These are phyloP conservation scores for Cephus runcator DNA, from an alignment of 2,888 invertebrate species.

Conservation along the genomic window DNA sequence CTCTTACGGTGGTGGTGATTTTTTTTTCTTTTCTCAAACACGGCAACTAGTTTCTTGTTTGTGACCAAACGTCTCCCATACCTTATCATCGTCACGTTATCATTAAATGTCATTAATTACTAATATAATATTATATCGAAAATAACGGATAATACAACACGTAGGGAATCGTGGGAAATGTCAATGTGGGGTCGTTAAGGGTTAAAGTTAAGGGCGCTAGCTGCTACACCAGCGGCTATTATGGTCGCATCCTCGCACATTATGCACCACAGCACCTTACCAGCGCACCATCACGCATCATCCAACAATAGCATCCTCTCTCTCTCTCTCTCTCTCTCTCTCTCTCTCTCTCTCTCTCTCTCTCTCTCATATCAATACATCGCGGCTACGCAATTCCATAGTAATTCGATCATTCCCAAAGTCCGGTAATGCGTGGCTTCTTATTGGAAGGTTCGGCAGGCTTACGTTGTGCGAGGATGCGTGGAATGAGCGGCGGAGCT, in stretches of 20 bases:
- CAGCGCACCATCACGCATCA: neutral
- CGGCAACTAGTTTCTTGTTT: conserved; percentile 43
- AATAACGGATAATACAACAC: conserved; percentile 67
- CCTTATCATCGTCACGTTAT: conserved; percentile 65
- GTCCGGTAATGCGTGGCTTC: conserved; percentile 4
- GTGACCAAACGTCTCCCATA: conserved; percentile 60
- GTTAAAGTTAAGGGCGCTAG: conserved; percentile 41
- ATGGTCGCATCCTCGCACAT: neutral
- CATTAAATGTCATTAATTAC: conserved; percentile 65
- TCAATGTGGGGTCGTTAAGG: conserved; percentile 7
- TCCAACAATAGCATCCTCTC: neutral
- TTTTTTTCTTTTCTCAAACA: conserved; percentile 35
- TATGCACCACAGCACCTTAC: neutral
- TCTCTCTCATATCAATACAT: neutral
- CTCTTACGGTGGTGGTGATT: neutral
- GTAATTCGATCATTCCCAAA: neutral
- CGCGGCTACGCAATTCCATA: neutral
- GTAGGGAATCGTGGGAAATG: conserved; percentile 57
- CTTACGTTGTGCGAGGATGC: conserved; percentile 11
- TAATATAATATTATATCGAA: conserved; percentile 65
- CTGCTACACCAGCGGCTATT: conserved; percentile 37
- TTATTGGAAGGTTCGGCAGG: neutral
- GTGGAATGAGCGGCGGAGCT: conserved; percentile 61
- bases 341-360: neutral
- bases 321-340: no score